Evolutionary conservation across 1,140 invertebrate species (phyloP).

Genomic region (Rhagoletis zephyria): DNA sequence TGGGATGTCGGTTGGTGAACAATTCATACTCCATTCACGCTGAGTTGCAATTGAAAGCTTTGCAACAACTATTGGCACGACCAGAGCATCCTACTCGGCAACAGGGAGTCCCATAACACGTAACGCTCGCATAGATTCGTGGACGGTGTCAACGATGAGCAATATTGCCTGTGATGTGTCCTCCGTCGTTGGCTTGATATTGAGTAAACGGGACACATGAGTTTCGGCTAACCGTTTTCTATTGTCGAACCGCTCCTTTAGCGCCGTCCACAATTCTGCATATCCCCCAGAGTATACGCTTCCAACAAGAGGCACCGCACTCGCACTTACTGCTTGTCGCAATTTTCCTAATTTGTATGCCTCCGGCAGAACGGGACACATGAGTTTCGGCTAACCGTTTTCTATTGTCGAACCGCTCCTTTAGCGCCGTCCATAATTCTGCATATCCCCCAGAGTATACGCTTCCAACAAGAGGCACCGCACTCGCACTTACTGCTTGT

Average conservation of each 20-base stretch:
- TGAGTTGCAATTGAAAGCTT: background rate
- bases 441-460: background rate
- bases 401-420: background rate
- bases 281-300: background rate
- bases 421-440: background rate
- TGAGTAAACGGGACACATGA: background rate
- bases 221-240: background rate
- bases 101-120: background rate
- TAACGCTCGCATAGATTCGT: background rate
- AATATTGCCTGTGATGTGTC: background rate
- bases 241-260: background rate
- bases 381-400: background rate
- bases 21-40: too few species aligned
- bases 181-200: background rate
- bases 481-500: background rate
- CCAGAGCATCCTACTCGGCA: background rate
- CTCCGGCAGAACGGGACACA: background rate
- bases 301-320: background rate
- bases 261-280: background rate
- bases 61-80: background rate
- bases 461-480: background rate
- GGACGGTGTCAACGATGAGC: background rate
- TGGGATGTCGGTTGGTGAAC: too few species aligned
- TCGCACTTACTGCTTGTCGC: background rate
- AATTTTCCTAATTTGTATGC: background rate